Evolutionary conservation across 1,140 invertebrate species (phyloP).

Genomic region (Triops longicaudatus): DNA sequence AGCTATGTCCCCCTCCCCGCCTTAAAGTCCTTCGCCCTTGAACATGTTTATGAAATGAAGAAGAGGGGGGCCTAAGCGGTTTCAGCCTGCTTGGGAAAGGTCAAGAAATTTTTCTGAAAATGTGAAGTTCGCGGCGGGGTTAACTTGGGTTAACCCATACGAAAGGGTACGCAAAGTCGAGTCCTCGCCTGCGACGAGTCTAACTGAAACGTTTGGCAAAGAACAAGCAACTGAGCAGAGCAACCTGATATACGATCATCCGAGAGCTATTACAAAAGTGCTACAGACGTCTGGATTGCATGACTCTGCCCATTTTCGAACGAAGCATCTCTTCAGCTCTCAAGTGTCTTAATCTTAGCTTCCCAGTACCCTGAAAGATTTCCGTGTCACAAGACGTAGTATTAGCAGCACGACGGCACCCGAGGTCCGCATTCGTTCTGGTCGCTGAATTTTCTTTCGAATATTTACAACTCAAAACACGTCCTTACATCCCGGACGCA

Average conservation of each 20-base stretch:
- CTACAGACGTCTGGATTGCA: not conserved
- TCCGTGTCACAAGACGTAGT: not conserved
- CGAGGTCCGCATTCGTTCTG: too few relatives aligned
- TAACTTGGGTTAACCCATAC: too few relatives aligned
- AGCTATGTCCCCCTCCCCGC: not conserved
- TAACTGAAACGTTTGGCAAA: not conserved
- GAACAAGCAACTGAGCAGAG: not conserved
- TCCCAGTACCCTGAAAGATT: not conserved
- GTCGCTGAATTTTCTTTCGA: not conserved
- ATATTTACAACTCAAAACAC: not conserved
- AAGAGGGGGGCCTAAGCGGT: too few relatives aligned
- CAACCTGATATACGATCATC: not conserved
- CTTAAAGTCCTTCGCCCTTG: slow-evolving; percentile 1
- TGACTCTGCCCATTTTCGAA: not conserved
- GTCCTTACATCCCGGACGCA: not conserved
- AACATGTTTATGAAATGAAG: not conserved
- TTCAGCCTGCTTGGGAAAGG: not conserved
- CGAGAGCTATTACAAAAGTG: not conserved
- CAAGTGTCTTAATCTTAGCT: not conserved
- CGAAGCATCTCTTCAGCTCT: not conserved
- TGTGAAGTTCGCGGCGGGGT: too few relatives aligned
- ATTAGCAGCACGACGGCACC: not conserved
- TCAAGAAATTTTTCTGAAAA: not conserved
- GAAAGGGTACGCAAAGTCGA: too few relatives aligned
- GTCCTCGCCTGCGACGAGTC: not conserved